phyloP scores from a whole-genome alignment of 1,140 invertebrate genomes.

The Aplysia californica region DNA sequence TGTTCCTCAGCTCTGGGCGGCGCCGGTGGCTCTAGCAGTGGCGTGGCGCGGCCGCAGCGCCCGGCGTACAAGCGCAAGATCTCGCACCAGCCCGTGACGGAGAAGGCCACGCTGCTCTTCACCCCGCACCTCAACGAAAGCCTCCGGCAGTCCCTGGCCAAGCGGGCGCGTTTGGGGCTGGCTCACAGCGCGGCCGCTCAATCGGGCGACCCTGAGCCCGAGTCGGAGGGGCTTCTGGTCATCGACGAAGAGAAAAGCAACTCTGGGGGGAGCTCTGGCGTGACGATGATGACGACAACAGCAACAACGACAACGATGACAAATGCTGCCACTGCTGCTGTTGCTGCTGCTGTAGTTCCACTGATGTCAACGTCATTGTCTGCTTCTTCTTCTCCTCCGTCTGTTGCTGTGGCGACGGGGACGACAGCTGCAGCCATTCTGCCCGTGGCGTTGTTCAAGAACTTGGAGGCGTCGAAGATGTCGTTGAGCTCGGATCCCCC shows the following conservation, averaged over 20 bases:
- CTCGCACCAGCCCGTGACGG: constrained; percentile 4
- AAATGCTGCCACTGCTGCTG: neutral
- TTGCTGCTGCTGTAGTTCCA: neutral
- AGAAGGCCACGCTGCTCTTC: constrained; percentile 3
- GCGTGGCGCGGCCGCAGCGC: too few species aligned
- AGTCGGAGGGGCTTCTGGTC: constrained; percentile 28
- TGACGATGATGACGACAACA: neutral
- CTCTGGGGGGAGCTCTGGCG: neutral
- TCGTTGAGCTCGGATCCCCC: neutral
- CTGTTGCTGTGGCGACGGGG: neutral
- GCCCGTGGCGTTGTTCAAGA: neutral
- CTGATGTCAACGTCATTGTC: neutral
- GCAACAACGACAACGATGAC: neutral
- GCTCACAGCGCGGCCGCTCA: neutral
- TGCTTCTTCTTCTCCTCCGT: neutral
- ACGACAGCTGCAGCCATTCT: too few species aligned
- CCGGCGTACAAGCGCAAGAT: constrained; percentile 17
- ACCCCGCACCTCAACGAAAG: constrained; percentile 14
- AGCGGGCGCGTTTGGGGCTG: constrained; percentile 13
- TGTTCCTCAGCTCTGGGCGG: too few species aligned
- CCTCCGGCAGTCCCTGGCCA: constrained; percentile 16
- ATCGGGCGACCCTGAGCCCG: constrained; percentile 27
- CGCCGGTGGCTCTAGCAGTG: too few species aligned
- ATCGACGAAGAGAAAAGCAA: constrained; percentile 23
- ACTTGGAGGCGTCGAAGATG: neutral